Evolutionary conservation across 2,888 invertebrate species (phyloP).

Genomic region (Mythimna pallens): DNA sequence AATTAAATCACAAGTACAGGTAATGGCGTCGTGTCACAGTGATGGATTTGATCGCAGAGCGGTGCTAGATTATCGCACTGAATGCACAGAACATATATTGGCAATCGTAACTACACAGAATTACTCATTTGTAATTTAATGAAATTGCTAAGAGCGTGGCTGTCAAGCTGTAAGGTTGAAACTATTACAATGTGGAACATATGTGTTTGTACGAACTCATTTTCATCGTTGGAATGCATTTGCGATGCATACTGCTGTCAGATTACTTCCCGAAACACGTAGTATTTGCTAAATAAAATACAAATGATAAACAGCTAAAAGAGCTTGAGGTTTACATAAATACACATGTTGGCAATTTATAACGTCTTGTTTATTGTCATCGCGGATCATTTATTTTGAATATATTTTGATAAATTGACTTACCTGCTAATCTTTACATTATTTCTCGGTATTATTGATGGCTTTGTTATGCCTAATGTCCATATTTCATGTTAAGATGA

Average conservation of each 20-base stretch:
- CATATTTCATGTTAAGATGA: conserved; percentile 12
- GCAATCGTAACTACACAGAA: conserved; percentile 42
- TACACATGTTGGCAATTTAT: conserved; percentile 31
- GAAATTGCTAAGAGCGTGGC: conserved; percentile 30
- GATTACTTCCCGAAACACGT: conserved; percentile 13
- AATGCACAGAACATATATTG: conserved; percentile 51
- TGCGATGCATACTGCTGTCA: conserved; percentile 12
- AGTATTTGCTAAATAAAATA: conserved; percentile 31
- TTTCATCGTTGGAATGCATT: conserved; percentile 35
- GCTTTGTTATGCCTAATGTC: conserved; percentile 23
- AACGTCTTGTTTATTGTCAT: conserved; percentile 31
- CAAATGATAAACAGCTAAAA: conserved; percentile 25
- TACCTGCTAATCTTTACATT: conserved; percentile 29
- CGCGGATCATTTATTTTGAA: conserved; percentile 22
- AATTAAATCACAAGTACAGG: conserved; percentile 19
- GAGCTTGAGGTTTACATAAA: conserved; percentile 13
- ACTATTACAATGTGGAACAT: conserved; percentile 34
- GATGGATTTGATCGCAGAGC: conserved; percentile 31
- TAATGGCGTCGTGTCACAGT: conserved; percentile 12
- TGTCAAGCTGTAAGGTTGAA: conserved; percentile 39
- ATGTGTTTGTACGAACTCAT: conserved; percentile 33
- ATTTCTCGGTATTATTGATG: conserved; percentile 32
- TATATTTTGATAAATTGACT: conserved; percentile 19
- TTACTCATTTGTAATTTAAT: conserved; percentile 57
- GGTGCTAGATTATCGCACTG: conserved; percentile 30